Base-by-base conservation (phyloP, 2,888 invertebrate genomes). In the Dryomyza anilis region DNA sequence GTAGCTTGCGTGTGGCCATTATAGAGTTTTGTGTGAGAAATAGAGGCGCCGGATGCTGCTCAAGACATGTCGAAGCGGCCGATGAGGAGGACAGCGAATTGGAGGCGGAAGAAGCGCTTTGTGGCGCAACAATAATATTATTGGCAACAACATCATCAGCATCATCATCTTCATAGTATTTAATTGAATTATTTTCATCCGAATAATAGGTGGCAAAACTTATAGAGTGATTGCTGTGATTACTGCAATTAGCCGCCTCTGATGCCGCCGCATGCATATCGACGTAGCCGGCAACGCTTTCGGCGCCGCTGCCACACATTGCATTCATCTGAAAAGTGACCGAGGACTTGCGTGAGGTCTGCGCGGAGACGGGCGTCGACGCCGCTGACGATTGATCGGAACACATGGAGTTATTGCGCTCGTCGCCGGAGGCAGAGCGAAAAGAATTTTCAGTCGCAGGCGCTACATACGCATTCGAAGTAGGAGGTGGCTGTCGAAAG, bases 301-400 rank as follows among this genome's bases (percentile, higher is more conserved):
- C 67, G 53, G 67, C 66, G 33, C 62, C 12, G 6, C 60, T 16
- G 7, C n/a, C 62, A 16, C 21, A n/a, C 16, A 30, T 30, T 10
- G 67, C 63, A 53, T 67, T 71, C 36, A 76, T 71, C 60, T 80
- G 81, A 71, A 83, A 83, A 21, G 81, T 83, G 0, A 83, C 80
- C 2, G 83, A 83, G 33, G 79, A 79, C 67, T 83, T 83, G 25
- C 83, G 79, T 14, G 83, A 80, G 3, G 78, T 76, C 58, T 72
- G 70, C 43, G 69, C 71, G 2, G 72, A 71, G n/a, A n/a, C n/a
- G n/a, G n/a, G n/a, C 3, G 72, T 71, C 67, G 76, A 77, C 3
- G 75, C 74, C 6, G 78, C 78, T 6, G 77, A 78, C 27, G 78
- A 78, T 29, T 77, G 77, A 52, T 79, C 77, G 27, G 78, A 79